phyloP scores from a whole-genome alignment of 1,140 invertebrate species.

The Andricus grossulariae region DNA sequence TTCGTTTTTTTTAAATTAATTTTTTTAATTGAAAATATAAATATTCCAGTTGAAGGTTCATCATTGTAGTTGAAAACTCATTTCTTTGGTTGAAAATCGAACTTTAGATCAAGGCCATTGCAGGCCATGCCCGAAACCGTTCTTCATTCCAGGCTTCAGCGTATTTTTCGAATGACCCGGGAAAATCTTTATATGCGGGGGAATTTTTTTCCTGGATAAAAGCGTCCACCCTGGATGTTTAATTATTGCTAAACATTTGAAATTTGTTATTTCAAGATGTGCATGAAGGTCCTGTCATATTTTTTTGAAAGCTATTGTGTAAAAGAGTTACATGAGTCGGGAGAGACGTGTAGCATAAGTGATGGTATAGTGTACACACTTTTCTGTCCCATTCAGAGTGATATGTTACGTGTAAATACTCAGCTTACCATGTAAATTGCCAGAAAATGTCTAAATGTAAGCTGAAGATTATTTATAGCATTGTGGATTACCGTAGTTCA shows the following conservation, averaged over 20 bases:
- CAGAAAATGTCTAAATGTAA: slow-evolving; percentile 38
- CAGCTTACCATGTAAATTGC: slow-evolving; percentile 39
- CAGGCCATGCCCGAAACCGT: too few relatives aligned
- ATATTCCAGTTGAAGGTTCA: too few relatives aligned
- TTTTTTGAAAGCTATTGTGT: background rate
- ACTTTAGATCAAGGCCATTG: too few relatives aligned
- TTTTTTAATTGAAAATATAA: too few relatives aligned
- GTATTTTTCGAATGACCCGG: too few relatives aligned
- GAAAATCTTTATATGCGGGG: background rate
- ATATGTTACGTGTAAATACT: slow-evolving; percentile 47
- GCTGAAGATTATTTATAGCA: slow-evolving; percentile 19
- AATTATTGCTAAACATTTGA: too few relatives aligned
- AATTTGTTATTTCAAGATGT: too few relatives aligned
- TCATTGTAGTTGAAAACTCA: too few relatives aligned
- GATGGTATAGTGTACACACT: slow-evolving; percentile 1
- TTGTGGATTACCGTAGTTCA: slow-evolving; percentile 13
- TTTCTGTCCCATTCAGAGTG: slow-evolving; percentile 34
- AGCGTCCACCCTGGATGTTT: too few relatives aligned
- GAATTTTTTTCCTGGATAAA: background rate
- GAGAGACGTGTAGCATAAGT: background rate
- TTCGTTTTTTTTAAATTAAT: too few relatives aligned
- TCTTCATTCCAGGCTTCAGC: too few relatives aligned
- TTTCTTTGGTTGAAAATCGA: too few relatives aligned
- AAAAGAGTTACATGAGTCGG: background rate
- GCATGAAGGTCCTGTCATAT: background rate